These are phyloP conservation scores for Clivina fossor DNA, from an alignment of 2,888 invertebrate genomes.

Conservation along the genomic window DNA sequence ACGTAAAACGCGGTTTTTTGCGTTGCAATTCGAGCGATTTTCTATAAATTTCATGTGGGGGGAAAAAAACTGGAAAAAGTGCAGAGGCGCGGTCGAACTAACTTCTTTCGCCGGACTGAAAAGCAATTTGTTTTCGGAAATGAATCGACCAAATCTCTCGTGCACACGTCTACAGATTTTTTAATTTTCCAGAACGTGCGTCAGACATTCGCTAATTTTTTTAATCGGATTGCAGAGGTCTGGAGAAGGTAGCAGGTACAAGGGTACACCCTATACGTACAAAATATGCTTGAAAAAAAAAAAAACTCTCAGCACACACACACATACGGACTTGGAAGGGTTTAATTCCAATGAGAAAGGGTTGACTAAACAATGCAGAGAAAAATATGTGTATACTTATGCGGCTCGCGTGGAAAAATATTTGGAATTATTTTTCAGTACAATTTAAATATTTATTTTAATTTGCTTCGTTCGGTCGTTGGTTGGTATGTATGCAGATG, in stretches of 20 bases:
- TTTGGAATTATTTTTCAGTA: slow-evolving; percentile 22
- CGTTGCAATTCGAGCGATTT: no score
- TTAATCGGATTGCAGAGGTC: slow-evolving; percentile 33
- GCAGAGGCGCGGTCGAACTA: no score
- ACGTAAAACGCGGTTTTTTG: no score
- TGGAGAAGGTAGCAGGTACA: slow-evolving; percentile 23
- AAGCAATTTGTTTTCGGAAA: slow-evolving; percentile 35
- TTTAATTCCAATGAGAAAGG: slow-evolving; percentile 10
- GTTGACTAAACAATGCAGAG: slow-evolving; percentile 19
- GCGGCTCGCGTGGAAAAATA: slow-evolving; percentile 10
- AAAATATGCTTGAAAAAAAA: not conserved
- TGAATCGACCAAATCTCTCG: slow-evolving; percentile 29
- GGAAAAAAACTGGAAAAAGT: no score
- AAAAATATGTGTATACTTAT: slow-evolving; percentile 20
- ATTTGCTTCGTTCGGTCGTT: no score
- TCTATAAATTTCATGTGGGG: no score
- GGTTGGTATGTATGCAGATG: no score
- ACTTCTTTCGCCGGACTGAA: slow-evolving; percentile 22
- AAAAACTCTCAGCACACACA: not conserved
- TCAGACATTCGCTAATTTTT: slow-evolving; percentile 31
- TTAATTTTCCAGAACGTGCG: slow-evolving; percentile 33
- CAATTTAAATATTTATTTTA: slow-evolving; percentile 30
- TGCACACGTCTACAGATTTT: slow-evolving; percentile 33
- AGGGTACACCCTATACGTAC: not conserved
- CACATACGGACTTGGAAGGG: slow-evolving; percentile 11